Conservation (phyloP, 2,113 vertebrate genomes). For the Phalacrocorax aristotelis region DNA sequence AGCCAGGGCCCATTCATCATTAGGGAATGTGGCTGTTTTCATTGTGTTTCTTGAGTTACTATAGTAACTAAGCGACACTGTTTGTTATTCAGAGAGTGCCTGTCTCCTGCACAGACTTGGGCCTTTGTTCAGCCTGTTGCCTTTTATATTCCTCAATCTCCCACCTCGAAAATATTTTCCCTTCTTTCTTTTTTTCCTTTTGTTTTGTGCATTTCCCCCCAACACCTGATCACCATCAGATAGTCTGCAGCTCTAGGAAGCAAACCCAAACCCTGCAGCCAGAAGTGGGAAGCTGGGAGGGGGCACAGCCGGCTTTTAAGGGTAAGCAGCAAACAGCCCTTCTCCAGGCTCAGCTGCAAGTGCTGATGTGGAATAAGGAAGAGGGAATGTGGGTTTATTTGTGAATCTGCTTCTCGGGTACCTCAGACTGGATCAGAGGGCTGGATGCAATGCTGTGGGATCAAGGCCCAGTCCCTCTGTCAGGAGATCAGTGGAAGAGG, state of each 20-base stretch:
- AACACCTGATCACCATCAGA: conserved; percentile 14
- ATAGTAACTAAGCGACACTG: conserved; percentile 80
- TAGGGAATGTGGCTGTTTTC: conserved; percentile 74
- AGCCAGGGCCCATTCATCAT: conserved; percentile 69
- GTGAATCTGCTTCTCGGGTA: not conserved
- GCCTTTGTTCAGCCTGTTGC: conserved; percentile 78
- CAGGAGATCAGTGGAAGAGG: not conserved
- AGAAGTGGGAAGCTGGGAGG: not conserved
- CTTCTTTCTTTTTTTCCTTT: not conserved
- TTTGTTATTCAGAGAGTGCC: conserved; percentile 83
- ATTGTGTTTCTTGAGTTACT: conserved; percentile 77
- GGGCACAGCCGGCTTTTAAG: not conserved
- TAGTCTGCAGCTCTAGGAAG: conserved; percentile 27
- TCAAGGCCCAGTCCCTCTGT: not conserved
- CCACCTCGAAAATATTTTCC: conserved; percentile 57
- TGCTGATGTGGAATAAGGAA: not conserved
- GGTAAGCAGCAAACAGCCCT: not conserved
- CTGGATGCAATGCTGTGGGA: not conserved
- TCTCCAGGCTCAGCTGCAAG: not conserved
- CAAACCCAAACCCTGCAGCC: conserved; percentile 33
- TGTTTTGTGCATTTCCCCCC: not conserved
- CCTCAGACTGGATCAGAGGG: not conserved
- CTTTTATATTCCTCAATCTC: conserved; percentile 71
- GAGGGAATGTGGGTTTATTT: not conserved
- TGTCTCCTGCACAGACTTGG: conserved; percentile 75